Evolutionary conservation across 2,113 vertebrate species (phyloP), one percentile per base, ranked within the genome.

Genomic region (Casuarius casuarius): DNA sequence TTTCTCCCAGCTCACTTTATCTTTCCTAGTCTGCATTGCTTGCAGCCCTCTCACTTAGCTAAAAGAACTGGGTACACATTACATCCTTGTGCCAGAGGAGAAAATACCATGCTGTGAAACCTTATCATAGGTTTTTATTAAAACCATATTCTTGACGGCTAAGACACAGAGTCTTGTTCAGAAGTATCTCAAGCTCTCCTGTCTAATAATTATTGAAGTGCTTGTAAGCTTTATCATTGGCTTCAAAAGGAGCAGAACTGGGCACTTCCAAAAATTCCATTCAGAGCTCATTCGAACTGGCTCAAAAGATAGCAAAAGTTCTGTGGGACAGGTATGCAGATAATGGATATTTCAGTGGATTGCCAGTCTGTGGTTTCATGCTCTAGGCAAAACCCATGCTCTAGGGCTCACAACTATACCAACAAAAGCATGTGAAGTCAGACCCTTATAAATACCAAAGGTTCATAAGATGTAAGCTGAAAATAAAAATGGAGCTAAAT

Each of bases 1-100:
- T 51, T 85, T 56, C 46, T 92, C 29, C 49, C n/a, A 68, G 21
- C 5, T 80, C 78, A 92, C 85, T 92, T 83, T 90, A 77, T 95
- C 42, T 63, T 76, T 87, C 18, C 68, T 65, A 10, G 28, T 54
- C 71, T 83, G 66, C 71, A 88, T 54, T 88, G 59, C 51, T 76
- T 85, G 75, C 90, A 71, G 91, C 79, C 77, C 46, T 94, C 58
- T 92, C 72, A 33, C 16, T 59, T 42, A 31, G 58, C 38, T 65
- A 71, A 88, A 82, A 62, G 23, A 67, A 74, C 38, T 83, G 73
- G 49, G 8, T 66, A 76, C 16, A 86, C 38, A 61, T 54, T 65
- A 42, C 44, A 73, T 40, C 87, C 84, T 76, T 63, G 63, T 71
- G n/a, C 77, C 68, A 77, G 67, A 67, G 59, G 33, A 82, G n/a